Evolutionary conservation across 2,797 vertebrate species (phyloP).

Genomic region (Mormyrus proboscirostris): DNA sequence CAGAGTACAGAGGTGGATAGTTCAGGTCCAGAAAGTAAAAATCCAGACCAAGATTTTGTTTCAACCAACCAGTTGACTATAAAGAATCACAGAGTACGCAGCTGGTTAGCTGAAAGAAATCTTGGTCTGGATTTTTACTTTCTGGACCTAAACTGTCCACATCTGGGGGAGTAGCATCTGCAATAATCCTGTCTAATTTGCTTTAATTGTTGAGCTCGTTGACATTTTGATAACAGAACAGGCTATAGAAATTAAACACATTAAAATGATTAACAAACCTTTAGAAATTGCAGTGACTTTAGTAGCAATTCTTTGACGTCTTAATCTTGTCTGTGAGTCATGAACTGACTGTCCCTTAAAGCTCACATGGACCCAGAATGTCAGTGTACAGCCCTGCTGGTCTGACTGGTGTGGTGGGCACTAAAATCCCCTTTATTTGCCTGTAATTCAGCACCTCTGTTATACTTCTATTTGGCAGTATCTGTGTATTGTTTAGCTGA

Average conservation of each 20-base stretch:
- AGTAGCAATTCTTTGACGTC: neutral
- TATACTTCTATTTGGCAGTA: neutral
- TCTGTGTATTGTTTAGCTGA: neutral
- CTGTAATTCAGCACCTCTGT: neutral
- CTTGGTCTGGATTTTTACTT: too few species aligned
- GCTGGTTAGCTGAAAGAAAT: too few species aligned
- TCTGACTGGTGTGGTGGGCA: too few species aligned
- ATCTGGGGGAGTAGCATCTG: neutral
- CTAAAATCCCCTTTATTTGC: neutral
- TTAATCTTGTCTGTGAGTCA: neutral
- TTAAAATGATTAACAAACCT: neutral
- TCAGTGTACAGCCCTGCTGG: too few species aligned
- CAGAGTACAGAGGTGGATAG: too few species aligned
- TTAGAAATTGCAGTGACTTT: neutral
- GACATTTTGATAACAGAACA: neutral
- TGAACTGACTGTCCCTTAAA: neutral
- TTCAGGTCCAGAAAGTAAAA: too few species aligned
- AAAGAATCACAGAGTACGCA: too few species aligned
- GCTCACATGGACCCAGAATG: neutral
- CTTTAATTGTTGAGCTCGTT: neutral
- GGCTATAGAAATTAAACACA: neutral
- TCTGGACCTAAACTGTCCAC: too few species aligned
- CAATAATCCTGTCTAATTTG: neutral
- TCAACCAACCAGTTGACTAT: too few species aligned
- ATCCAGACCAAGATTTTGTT: too few species aligned